A percentile compares a stretch with the other conserved stretches of the same genome.
Conservation (phyloP, 2,888 invertebrate genomes). For the Diploptera punctata region DNA sequence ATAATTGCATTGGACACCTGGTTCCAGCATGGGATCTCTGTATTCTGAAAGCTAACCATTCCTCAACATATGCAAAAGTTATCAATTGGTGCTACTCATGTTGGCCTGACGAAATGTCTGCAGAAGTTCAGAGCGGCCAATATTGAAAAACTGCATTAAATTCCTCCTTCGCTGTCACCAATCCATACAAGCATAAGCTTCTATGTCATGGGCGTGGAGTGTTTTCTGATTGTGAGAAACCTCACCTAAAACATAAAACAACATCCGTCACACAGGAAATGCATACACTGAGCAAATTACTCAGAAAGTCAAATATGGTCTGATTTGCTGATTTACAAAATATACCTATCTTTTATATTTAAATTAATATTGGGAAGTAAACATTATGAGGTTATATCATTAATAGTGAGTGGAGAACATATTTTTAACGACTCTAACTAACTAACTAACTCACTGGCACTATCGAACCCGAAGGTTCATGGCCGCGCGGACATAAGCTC, state of each 20-base stretch:
- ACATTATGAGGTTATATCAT: too few species aligned
- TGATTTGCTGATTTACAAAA: neutral
- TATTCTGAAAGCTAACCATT: slow-evolving; percentile 79
- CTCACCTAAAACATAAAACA: slow-evolving; percentile 58
- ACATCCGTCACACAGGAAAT: too few species aligned
- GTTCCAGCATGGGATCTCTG: slow-evolving; percentile 61
- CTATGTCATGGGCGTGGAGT: slow-evolving; percentile 59
- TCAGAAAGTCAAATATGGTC: too few species aligned
- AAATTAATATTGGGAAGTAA: too few species aligned
- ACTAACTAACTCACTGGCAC: too few species aligned
- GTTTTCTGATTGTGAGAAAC: slow-evolving; percentile 64
- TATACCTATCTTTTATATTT: too few species aligned
- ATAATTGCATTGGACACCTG: slow-evolving; percentile 64
- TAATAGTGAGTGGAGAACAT: too few species aligned
- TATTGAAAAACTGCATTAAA: slow-evolving; percentile 83
- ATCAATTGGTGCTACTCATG: slow-evolving; percentile 79
- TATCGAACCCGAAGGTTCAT: too few species aligned
- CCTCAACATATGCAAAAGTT: slow-evolving; percentile 82
- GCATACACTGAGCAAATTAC: too few species aligned
- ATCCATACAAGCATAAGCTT: slow-evolving; percentile 78
- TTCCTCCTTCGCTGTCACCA: slow-evolving; percentile 93
- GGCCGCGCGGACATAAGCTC: too few species aligned
- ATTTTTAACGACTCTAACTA: too few species aligned
- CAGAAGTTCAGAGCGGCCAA: slow-evolving; percentile 80
- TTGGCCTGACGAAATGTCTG: slow-evolving; percentile 78